These are phyloP conservation scores for Chelonia mydas DNA, from an alignment of 2,797 vertebrate species.

Conservation along the genomic window DNA sequence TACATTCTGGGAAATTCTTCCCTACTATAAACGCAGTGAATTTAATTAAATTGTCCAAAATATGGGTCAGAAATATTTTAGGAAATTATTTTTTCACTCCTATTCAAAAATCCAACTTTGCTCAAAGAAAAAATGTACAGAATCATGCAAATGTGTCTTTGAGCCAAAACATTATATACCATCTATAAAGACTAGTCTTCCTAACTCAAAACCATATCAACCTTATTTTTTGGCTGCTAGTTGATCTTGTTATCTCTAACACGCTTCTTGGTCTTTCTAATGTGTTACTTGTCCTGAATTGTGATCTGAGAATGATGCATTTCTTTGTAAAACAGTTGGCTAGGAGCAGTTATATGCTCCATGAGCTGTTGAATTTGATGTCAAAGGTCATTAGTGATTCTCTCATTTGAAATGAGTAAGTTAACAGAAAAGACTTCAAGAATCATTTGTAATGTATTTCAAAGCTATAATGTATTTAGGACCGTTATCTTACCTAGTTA, in stretches of 20 bases:
- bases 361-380: neutral
- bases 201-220: fast-evolving
- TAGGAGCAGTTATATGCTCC: neutral
- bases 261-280: neutral
- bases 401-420: neutral
- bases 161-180: neutral
- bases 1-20: neutral
- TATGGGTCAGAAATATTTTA: neutral
- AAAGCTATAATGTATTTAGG: neutral
- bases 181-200: neutral
- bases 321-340: neutral
- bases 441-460: neutral
- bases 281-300: neutral
- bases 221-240: neutral
- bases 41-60: neutral
- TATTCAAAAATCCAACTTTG: neutral
- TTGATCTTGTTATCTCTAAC: neutral
- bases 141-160: neutral
- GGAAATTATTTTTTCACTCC: neutral
- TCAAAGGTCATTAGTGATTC: neutral
- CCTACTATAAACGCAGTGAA: neutral
- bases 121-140: neutral
- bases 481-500: neutral
- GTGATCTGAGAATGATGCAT: neutral
- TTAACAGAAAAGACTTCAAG: neutral